Percentiles rank a stretch among this genome's conserved stretches.
These are phyloP conservation scores for Mormyrus iriodes DNA, from an alignment of 2,113 vertebrate genomes.

Conservation along the genomic window DNA sequence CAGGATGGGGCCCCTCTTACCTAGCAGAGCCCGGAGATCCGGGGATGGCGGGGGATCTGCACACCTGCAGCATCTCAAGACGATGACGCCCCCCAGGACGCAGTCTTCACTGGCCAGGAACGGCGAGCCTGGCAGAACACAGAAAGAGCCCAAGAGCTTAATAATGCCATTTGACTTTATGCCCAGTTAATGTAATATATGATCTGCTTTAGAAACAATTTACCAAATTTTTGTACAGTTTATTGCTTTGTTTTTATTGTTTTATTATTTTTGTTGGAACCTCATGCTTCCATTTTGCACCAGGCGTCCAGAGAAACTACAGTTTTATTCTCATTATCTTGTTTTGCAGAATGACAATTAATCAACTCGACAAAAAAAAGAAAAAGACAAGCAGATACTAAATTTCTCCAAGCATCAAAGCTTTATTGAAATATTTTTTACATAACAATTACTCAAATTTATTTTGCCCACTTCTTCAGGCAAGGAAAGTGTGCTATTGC, in stretches of 20 bases:
- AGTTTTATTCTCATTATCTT: too few species aligned
- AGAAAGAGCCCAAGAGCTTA: background rate
- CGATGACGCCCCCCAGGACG: constrained; percentile 91
- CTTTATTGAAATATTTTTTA: background rate
- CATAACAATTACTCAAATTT: background rate
- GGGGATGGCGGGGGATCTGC: constrained; percentile 72
- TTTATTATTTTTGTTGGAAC: too few species aligned
- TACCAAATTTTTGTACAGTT: background rate
- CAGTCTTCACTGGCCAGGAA: constrained; percentile 91
- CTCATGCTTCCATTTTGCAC: too few species aligned
- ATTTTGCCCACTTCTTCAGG: background rate
- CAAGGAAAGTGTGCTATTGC: background rate
- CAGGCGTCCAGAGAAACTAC: too few species aligned
- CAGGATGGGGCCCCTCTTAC: constrained; percentile 54
- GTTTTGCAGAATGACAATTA: too few species aligned
- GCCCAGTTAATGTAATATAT: background rate
- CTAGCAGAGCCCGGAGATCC: constrained; percentile 80
- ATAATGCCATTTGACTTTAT: background rate
- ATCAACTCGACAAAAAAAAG: too few species aligned
- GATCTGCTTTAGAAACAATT: background rate
- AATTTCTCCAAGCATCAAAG: background rate
- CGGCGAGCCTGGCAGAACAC: constrained; percentile 78
- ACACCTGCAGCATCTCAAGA: constrained; percentile 85
- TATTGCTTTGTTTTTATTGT: too few species aligned
- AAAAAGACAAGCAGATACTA: background rate